Conservation (phyloP, 2,113 vertebrate species). For the Rhizomys pruinosus region DNA sequence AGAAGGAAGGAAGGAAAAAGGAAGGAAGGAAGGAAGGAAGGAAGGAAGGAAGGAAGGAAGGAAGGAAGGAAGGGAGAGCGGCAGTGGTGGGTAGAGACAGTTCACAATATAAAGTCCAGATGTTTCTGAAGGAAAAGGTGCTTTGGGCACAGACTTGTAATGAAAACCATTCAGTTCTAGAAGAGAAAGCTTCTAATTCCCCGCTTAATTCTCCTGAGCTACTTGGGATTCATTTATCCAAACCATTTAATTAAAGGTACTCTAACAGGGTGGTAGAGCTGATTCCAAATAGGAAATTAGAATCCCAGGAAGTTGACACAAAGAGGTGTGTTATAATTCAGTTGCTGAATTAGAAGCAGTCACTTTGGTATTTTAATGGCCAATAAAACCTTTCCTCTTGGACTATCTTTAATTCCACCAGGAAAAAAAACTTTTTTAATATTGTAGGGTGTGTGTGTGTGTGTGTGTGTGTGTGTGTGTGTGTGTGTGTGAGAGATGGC, state of each 20-base stretch:
- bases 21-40: background rate
- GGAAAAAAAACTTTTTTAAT: background rate
- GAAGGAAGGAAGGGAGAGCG: background rate
- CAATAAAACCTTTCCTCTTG: background rate
- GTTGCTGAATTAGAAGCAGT: background rate
- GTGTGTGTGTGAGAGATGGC: background rate
- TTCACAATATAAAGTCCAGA: slow-evolving; percentile 45
- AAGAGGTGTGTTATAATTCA: no score
- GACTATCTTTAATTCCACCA: background rate
- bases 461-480: background rate
- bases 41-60: no score
- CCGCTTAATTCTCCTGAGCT: background rate
- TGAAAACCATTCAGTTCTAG: background rate
- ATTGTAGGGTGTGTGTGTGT: background rate
- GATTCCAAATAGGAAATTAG: background rate
- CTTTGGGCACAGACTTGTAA: slow-evolving; percentile 19
- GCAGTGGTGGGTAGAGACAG: background rate
- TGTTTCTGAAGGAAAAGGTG: slow-evolving; percentile 55
- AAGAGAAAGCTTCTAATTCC: slow-evolving; percentile 12
- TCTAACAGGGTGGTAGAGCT: background rate
- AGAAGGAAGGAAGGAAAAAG: no score
- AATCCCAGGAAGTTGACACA: background rate
- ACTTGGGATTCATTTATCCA: background rate
- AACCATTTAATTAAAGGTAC: background rate
- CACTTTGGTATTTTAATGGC: background rate